Evolutionary conservation across 2,888 invertebrate species (phyloP).

Genomic region (Venustoraphidia nigricollis): DNA sequence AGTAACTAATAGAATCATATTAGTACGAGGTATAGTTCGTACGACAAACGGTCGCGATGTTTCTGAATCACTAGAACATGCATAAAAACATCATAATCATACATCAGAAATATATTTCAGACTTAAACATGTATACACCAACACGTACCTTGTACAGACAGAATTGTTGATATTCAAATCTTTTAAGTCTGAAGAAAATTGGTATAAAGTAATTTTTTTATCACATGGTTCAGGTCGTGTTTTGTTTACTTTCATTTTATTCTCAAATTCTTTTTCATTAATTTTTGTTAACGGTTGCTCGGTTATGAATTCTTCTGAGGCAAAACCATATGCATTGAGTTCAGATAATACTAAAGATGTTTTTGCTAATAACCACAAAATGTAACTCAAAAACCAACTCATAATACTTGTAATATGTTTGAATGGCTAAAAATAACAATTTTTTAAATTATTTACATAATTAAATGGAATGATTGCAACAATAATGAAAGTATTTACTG

Average conservation of each 20-base stretch:
- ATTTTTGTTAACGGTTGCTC: slow-evolving; percentile 30
- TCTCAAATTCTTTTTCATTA: slow-evolving; percentile 37
- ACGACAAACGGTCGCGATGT: slow-evolving; percentile 47
- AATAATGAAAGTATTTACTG: slow-evolving; percentile 19
- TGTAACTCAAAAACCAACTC: slow-evolving; percentile 20
- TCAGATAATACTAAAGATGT: slow-evolving; percentile 14
- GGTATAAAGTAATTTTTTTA: slow-evolving; percentile 36
- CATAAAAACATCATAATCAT: too few species aligned
- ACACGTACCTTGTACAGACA: too few species aligned
- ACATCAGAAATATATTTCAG: too few species aligned
- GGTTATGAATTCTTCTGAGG: slow-evolving; percentile 10
- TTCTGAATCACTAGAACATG: not conserved
- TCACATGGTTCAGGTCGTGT: slow-evolving; percentile 78
- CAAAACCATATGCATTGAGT: slow-evolving; percentile 11
- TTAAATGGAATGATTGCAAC: slow-evolving; percentile 1
- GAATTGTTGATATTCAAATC: too few species aligned
- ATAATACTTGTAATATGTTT: slow-evolving; percentile 22
- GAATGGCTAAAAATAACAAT: slow-evolving; percentile 18
- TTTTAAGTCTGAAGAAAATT: not conserved
- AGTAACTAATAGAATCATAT: slow-evolving; percentile 64
- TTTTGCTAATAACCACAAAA: slow-evolving; percentile 15
- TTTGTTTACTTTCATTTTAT: slow-evolving; percentile 53
- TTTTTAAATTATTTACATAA: slow-evolving; percentile 1
- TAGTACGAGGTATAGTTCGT: slow-evolving; percentile 58
- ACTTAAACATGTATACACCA: too few species aligned